Percentiles rank a stretch among this genome's conserved stretches.
Evolutionary conservation across 1,140 invertebrate genomes (phyloP).

Genomic region (Orchestia grillus): DNA sequence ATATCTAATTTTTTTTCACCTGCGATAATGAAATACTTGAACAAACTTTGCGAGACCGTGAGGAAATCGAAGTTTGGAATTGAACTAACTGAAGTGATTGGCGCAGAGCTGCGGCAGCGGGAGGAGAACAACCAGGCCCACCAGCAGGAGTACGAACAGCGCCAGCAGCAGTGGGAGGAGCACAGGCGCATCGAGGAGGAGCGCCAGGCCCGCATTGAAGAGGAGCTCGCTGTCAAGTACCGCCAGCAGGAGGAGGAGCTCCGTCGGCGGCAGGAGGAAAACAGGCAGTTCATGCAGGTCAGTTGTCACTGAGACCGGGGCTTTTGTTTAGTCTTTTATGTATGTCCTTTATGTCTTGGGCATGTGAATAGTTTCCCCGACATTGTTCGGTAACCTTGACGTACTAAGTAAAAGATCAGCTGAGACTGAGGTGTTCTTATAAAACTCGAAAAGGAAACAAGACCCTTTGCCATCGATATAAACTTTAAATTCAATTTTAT

Average conservation of each 20-base stretch:
- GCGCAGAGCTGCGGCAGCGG: slow-evolving; percentile 83
- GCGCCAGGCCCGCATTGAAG: slow-evolving; percentile 79
- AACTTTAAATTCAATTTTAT: too few relatives aligned
- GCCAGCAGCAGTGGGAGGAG: slow-evolving; percentile 87
- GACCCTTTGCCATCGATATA: too few relatives aligned
- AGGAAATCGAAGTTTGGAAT: too few relatives aligned
- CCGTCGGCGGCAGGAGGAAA: slow-evolving; percentile 84
- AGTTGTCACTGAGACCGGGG: slow-evolving; percentile 11
- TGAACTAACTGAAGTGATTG: slow-evolving; percentile 7
- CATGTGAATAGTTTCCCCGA: too few relatives aligned
- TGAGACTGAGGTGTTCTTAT: too few relatives aligned
- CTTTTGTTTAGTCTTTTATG: too few relatives aligned
- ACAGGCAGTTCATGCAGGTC: slow-evolving; percentile 84
- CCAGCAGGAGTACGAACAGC: slow-evolving; percentile 89
- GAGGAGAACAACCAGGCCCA: slow-evolving; percentile 89
- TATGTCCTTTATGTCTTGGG: too few relatives aligned
- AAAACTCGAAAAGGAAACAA: too few relatives aligned
- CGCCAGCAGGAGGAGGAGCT: slow-evolving; percentile 85
- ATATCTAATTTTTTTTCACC: neutral
- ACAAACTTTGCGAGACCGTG: neutral
- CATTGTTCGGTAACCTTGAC: too few relatives aligned
- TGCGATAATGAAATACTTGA: neutral
- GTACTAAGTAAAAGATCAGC: too few relatives aligned
- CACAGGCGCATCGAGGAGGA: slow-evolving; percentile 82
- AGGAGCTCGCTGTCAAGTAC: slow-evolving; percentile 82